Conservation (phyloP, 1,140 invertebrate species). For the Drosophila rhopaloa region DNA sequence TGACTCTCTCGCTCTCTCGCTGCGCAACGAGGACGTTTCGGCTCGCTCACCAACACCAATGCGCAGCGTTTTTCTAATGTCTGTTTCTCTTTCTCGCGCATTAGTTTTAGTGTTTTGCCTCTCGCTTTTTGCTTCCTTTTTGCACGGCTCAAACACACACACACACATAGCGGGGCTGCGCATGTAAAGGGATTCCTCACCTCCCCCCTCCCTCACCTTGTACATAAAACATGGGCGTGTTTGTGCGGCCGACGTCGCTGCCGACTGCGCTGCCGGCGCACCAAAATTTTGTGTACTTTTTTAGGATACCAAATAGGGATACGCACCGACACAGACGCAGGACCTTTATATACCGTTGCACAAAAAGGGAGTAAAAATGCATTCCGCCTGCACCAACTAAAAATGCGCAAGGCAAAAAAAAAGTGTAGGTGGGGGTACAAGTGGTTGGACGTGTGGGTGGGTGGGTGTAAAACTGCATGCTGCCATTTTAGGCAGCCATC, state of each 20-base stretch:
- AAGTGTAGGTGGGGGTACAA: neutral
- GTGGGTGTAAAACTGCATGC: constrained; percentile 53
- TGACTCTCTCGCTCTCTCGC: constrained; percentile 43
- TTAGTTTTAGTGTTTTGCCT: constrained; percentile 84
- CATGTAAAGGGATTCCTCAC: constrained; percentile 36
- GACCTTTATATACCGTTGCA: constrained; percentile 45
- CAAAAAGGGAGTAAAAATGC: constrained; percentile 71
- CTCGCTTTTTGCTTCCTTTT: constrained; percentile 84
- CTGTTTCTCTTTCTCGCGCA: constrained; percentile 83
- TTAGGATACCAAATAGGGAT: constrained; percentile 84
- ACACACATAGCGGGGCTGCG: constrained; percentile 34
- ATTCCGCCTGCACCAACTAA: constrained; percentile 78
- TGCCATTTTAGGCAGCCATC: constrained; percentile 62
- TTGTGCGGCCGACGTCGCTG: constrained; percentile 65
- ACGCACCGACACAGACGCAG: constrained; percentile 42
- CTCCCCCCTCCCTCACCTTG: constrained; percentile 35
- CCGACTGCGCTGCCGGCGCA: constrained; percentile 59
- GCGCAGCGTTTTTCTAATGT: constrained; percentile 72
- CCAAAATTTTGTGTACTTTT: constrained; percentile 83
- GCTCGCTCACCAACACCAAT: constrained; percentile 54
- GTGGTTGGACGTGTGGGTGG: constrained; percentile 3
- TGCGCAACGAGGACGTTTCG: constrained; percentile 58
- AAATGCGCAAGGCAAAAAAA: constrained; percentile 63
- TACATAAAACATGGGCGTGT: constrained; percentile 83
- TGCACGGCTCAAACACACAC: constrained; percentile 27